Evolutionary conservation across 1,140 invertebrate species (phyloP).

Genomic region (Ditylenchus dipsaci): DNA sequence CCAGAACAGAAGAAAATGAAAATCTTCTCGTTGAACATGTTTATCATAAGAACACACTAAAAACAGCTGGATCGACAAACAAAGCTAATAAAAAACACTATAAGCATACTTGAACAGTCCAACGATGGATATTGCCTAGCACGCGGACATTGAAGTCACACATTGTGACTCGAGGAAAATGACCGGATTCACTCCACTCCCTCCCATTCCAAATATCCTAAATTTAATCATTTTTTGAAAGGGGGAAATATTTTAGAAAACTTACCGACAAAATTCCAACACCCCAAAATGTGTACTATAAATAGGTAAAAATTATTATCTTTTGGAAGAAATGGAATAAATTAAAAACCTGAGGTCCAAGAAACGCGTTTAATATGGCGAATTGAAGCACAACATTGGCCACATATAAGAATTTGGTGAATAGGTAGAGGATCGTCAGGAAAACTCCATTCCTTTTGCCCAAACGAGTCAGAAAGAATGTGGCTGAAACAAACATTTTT

Average conservation of each 20-base stretch:
- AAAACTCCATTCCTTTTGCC: conserved; percentile 62
- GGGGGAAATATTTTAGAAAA: too few species aligned
- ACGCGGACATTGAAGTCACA: conserved; percentile 61
- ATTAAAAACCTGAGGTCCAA: conserved; percentile 55
- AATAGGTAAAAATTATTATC: too few species aligned
- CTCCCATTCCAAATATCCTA: conserved; percentile 58
- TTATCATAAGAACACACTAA: conserved; percentile 60
- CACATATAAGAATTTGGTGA: conserved; percentile 62
- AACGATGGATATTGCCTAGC: conserved; percentile 55
- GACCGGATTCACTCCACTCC: conserved; percentile 58
- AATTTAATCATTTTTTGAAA: too few species aligned
- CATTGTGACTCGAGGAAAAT: conserved; percentile 60
- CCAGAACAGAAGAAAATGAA: conserved; percentile 57
- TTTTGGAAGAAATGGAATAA: too few species aligned
- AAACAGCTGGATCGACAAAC: conserved; percentile 41
- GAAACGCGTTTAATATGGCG: conserved; percentile 62
- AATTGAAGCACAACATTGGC: conserved; percentile 62
- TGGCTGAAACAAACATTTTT: conserved; percentile 29
- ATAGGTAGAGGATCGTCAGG: conserved; percentile 61
- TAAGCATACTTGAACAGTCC: conserved; percentile 52
- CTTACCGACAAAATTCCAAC: conserved; percentile 53
- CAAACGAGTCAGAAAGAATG: conserved; percentile 19
- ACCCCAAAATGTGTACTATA: conserved; percentile 61
- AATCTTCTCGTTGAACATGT: conserved; percentile 74
- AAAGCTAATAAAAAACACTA: too few species aligned